A percentile compares a stretch with the other conserved stretches of the same genome.
phyloP scores from a whole-genome alignment of 92 coral and sea anemone species.

The Zoanthus solanderi region DNA sequence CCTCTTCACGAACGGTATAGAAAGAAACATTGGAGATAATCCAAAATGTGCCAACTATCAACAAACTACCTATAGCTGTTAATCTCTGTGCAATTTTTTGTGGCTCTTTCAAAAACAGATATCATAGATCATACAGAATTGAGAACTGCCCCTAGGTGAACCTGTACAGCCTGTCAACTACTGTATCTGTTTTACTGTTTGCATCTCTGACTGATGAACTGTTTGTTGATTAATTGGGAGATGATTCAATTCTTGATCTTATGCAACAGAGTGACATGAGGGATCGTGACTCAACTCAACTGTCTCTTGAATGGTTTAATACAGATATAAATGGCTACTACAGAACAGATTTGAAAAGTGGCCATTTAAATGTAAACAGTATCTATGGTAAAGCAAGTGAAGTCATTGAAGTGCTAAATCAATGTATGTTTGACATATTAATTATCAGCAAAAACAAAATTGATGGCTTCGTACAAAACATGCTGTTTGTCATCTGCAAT shows the following conservation, averaged over 20 bases:
- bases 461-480: background rate
- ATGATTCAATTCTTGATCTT: conserved; percentile 17
- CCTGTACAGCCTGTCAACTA: too few relatives aligned
- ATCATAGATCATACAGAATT: too few relatives aligned
- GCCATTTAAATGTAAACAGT: conserved; percentile 19
- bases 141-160: too few relatives aligned
- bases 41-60: too few relatives aligned
- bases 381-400: conserved; percentile 19
- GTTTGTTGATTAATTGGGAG: conserved; percentile 17
- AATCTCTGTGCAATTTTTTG: too few relatives aligned
- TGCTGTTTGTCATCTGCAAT: conserved; percentile 9
- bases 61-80: too few relatives aligned
- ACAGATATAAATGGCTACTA: background rate
- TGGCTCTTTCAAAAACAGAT: too few relatives aligned
- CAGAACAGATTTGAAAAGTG: background rate
- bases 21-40: too few relatives aligned
- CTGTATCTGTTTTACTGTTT: too few relatives aligned
- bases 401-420: conserved; percentile 3
- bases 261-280: conserved; percentile 5
- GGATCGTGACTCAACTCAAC: background rate
- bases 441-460: conserved; percentile 11
- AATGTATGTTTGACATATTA: conserved; percentile 14
- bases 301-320: background rate
- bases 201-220: background rate
- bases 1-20: background rate